Conservation (phyloP, 1,140 invertebrate genomes). For the Spodoptera frugiperda region DNA sequence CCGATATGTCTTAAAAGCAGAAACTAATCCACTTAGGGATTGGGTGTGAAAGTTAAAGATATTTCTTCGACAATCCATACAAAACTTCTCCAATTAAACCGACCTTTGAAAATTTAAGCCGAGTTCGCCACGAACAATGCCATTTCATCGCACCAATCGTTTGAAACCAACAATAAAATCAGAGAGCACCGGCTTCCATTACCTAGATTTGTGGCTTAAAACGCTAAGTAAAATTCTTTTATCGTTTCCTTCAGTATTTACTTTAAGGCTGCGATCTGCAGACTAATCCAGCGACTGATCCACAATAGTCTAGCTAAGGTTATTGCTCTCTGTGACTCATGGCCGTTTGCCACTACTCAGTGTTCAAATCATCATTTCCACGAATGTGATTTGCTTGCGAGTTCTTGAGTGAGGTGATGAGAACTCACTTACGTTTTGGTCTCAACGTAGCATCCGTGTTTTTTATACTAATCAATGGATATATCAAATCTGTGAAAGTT, state of each 20-base stretch:
- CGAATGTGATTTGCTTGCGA: conserved; percentile 26
- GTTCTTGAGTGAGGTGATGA: neutral
- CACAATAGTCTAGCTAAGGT: conserved; percentile 60
- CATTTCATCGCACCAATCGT: conserved; percentile 2
- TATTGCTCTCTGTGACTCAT: conserved; percentile 65
- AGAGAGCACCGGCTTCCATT: conserved; percentile 24
- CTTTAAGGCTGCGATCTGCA: conserved; percentile 14
- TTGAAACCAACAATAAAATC: conserved; percentile 13
- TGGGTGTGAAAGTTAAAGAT: no score
- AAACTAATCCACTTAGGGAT: no score
- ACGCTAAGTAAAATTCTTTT: conserved; percentile 32
- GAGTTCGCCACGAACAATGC: neutral
- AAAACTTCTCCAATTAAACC: conserved; percentile 6
- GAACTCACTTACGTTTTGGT: neutral
- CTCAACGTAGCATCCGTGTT: no score
- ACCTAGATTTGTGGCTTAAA: conserved; percentile 38
- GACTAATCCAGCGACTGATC: conserved; percentile 64
- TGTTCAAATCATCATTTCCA: neutral
- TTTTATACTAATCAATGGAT: no score
- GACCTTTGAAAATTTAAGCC: conserved; percentile 20
- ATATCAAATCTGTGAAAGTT: no score
- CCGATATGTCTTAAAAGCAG: no score
- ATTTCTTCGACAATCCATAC: neutral
- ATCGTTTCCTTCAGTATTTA: conserved; percentile 34
- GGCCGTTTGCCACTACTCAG: conserved; percentile 40